Evolutionary conservation across 2,888 invertebrate genomes (phyloP).

Genomic region (Loripinus fragilis): DNA sequence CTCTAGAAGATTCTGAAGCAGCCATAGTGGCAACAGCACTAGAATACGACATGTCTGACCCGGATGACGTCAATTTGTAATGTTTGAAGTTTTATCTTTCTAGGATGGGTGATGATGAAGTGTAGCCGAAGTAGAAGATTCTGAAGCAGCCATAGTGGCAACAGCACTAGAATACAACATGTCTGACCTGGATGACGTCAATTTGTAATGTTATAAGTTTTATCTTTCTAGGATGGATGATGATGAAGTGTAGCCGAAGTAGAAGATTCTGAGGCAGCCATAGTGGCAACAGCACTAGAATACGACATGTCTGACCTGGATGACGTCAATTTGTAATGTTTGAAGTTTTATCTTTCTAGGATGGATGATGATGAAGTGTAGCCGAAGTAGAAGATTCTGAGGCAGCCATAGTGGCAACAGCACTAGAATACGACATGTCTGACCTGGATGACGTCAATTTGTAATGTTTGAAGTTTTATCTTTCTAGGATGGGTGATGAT

Average conservation of each 20-base stretch:
- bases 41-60: constrained; percentile 50
- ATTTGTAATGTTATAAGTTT: too few relatives aligned
- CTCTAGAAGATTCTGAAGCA: too few relatives aligned
- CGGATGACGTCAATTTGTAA: constrained; percentile 61
- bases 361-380: background rate
- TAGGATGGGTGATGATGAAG: background rate
- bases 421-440: constrained; percentile 43
- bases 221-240: background rate
- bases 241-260: too few relatives aligned
- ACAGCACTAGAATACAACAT: constrained; percentile 38
- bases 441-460: constrained; percentile 61
- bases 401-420: constrained; percentile 37
- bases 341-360: too few relatives aligned
- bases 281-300: constrained; percentile 39
- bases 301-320: constrained; percentile 58
- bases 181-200: constrained; percentile 61
- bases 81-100: too few relatives aligned
- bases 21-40: constrained; percentile 42
- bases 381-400: too few relatives aligned
- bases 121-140: too few relatives aligned
- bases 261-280: too few relatives aligned
- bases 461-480: too few relatives aligned
- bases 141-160: constrained; percentile 32
- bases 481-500: background rate
- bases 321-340: too few relatives aligned